Percentiles rank a stretch among this genome's conserved stretches.
phyloP scores from a whole-genome alignment of 1,140 invertebrate genomes.

The Papilio xuthus region DNA sequence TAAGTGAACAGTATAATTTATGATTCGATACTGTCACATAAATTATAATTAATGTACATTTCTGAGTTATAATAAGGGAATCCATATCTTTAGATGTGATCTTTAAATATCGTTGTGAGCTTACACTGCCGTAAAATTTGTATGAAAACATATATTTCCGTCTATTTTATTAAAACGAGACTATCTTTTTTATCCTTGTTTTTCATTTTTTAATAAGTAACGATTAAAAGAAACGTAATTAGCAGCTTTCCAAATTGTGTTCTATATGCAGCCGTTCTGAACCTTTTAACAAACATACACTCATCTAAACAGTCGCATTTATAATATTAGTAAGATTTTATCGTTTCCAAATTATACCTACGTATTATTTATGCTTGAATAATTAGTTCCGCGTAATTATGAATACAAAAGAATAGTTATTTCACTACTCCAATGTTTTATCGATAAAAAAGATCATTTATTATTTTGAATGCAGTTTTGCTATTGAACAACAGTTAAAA shows the following conservation, averaged over 20 bases:
- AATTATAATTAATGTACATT: conserved; percentile 5
- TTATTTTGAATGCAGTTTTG: not conserved
- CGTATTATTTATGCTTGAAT: not conserved
- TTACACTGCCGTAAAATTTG: too few species aligned
- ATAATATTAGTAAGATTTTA: too few species aligned
- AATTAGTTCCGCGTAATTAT: not conserved
- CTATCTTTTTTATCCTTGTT: too few species aligned
- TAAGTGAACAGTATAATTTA: conserved; percentile 9
- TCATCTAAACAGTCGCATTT: too few species aligned
- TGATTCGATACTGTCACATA: conserved; percentile 24
- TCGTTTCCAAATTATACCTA: not conserved
- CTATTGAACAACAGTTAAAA: conserved; percentile 10
- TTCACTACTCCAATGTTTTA: not conserved
- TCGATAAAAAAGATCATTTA: not conserved
- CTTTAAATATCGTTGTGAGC: not conserved
- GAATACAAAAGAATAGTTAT: not conserved
- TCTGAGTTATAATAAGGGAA: not conserved
- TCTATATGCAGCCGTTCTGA: too few species aligned
- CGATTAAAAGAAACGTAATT: too few species aligned
- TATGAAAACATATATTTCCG: too few species aligned
- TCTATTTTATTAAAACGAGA: too few species aligned
- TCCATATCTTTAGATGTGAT: not conserved
- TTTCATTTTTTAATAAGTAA: too few species aligned
- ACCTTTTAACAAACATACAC: too few species aligned
- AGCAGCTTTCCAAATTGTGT: too few species aligned